These are phyloP conservation scores for Lipophrys pholis DNA, from an alignment of 2,113 vertebrate species.

Conservation along the genomic window DNA sequence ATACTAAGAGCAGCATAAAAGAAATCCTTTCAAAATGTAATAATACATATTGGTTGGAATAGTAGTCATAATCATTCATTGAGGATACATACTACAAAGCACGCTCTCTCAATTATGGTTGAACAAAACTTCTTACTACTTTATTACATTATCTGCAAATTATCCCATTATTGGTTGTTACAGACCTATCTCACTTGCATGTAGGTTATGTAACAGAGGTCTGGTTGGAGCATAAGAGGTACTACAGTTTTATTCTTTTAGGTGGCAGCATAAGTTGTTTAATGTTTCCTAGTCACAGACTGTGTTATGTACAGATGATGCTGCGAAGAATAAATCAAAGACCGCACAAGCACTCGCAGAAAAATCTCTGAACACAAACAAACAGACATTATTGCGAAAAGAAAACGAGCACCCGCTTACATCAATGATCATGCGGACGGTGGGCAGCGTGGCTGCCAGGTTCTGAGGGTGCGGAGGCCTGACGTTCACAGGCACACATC, in stretches of 20 bases:
- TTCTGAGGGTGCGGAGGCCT: constrained; percentile 98
- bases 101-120: too few species aligned
- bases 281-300: not conserved
- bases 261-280: not conserved
- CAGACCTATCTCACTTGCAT: too few species aligned
- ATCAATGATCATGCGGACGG: constrained; percentile 98
- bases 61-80: too few species aligned
- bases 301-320: not conserved
- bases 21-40: too few species aligned
- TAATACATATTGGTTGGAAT: too few species aligned
- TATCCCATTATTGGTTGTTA: not conserved
- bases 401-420: constrained; percentile 80
- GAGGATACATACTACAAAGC: too few species aligned
- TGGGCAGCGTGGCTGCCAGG: constrained; percentile 93
- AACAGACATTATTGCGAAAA: not conserved
- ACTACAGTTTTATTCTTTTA: too few species aligned
- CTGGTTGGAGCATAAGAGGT: too few species aligned
- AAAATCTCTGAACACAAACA: not conserved
- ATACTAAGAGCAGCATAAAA: too few species aligned
- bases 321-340: not conserved
- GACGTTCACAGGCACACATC: constrained; percentile 95
- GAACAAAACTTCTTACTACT: too few species aligned
- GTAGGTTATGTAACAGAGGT: too few species aligned
- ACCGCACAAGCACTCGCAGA: not conserved
- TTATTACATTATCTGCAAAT: too few species aligned